Conservation (phyloP, 2,113 vertebrate genomes). For the Lepisosteus oculatus region DNA sequence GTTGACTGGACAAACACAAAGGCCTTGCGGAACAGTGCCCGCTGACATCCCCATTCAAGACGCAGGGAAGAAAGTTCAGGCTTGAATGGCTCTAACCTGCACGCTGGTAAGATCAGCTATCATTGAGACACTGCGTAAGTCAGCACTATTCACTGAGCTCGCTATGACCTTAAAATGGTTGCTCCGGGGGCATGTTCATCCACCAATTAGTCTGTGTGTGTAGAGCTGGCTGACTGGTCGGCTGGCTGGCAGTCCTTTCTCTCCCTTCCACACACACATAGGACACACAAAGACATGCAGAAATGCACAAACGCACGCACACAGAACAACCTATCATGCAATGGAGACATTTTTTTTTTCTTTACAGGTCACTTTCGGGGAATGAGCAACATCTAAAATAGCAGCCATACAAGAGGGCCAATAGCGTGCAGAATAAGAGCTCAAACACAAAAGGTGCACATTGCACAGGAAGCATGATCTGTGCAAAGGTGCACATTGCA, state of each 20-base stretch:
- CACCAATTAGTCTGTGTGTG: slow-evolving; percentile 77
- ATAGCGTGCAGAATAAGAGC: no score
- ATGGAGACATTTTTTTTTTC: neutral
- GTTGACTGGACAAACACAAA: slow-evolving; percentile 94
- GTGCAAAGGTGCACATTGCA: no score
- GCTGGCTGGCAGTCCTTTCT: slow-evolving; percentile 63
- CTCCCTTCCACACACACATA: slow-evolving; percentile 15
- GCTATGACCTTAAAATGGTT: slow-evolving; percentile 85
- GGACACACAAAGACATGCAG: neutral
- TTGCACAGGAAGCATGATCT: no score
- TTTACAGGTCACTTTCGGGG: neutral
- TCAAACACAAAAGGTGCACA: no score
- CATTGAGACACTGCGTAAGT: slow-evolving; percentile 76
- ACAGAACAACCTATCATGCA: neutral
- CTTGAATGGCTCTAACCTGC: slow-evolving; percentile 78
- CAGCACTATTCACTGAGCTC: slow-evolving; percentile 84
- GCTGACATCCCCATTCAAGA: slow-evolving; percentile 83
- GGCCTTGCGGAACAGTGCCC: slow-evolving; percentile 80
- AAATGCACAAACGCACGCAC: neutral
- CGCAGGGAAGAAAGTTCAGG: slow-evolving; percentile 76
- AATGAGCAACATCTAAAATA: neutral
- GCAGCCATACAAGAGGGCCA: no score
- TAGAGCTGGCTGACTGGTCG: slow-evolving; percentile 54
- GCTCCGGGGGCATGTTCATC: slow-evolving; percentile 77
- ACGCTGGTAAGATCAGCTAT: slow-evolving; percentile 87